These are phyloP conservation scores for Cantharis rustica DNA, from an alignment of 2,888 invertebrate genomes.

Conservation along the genomic window DNA sequence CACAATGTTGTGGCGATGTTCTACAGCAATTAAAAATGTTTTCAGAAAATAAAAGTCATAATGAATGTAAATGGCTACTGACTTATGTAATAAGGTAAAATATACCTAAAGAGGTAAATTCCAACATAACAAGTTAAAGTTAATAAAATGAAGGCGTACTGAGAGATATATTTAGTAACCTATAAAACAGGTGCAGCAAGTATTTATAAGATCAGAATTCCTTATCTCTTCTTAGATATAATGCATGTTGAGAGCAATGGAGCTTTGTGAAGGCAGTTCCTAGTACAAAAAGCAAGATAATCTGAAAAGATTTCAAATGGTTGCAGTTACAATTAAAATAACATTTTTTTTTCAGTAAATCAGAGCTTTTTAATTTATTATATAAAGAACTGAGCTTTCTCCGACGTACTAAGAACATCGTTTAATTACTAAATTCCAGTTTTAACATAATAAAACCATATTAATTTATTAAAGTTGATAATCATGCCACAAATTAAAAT, in stretches of 20 bases:
- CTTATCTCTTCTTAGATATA: conserved; percentile 29
- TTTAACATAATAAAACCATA: background rate
- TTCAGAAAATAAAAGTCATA: background rate
- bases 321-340: background rate
- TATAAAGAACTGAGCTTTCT: background rate
- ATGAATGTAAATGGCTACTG: background rate
- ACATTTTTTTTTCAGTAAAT: background rate
- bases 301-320: background rate
- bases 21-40: background rate
- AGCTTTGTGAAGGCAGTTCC: background rate
- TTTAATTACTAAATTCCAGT: background rate
- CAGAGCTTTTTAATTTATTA: background rate
- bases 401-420: background rate
- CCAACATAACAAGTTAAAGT: conserved; percentile 20
- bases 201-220: conserved; percentile 35
- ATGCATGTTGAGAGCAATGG: background rate
- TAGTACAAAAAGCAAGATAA: background rate
- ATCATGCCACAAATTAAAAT: background rate
- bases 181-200: conserved; percentile 35
- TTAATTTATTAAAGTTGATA: background rate
- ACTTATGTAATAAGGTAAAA: conserved; percentile 1
- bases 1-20: background rate
- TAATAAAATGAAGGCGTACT: conserved; percentile 20
- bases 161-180: conserved; percentile 28
- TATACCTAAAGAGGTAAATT: conserved; percentile 8